Conservation (phyloP, 2,888 invertebrate species). For the Drosophila mercatorum region DNA sequence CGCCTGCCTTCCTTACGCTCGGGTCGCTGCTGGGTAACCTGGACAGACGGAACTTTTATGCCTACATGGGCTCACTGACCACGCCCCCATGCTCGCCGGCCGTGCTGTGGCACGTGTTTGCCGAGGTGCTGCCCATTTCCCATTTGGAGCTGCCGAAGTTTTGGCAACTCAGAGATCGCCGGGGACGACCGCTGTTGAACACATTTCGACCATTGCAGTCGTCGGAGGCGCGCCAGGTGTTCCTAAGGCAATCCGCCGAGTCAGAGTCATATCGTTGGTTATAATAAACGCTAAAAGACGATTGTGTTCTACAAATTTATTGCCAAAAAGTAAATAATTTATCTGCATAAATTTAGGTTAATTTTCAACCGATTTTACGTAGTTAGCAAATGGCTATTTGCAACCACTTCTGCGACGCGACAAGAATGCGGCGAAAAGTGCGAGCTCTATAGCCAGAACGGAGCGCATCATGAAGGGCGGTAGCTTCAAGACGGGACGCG, state of each 20-base stretch:
- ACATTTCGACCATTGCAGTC: slow-evolving; percentile 75
- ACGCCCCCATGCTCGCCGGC: slow-evolving; percentile 90
- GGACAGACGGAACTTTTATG: slow-evolving; percentile 74
- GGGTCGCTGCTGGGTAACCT: slow-evolving; percentile 74
- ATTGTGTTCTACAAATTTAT: slow-evolving; percentile 30
- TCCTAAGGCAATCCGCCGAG: slow-evolving; percentile 83
- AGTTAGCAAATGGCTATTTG: slow-evolving; percentile 20
- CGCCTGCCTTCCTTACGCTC: slow-evolving; percentile 64
- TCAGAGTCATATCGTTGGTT: slow-evolving; percentile 33
- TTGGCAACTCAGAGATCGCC: slow-evolving; percentile 70
- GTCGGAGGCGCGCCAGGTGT: slow-evolving; percentile 66
- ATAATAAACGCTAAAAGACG: slow-evolving; percentile 1
- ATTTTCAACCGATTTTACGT: background rate
- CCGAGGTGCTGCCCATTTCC: slow-evolving; percentile 86
- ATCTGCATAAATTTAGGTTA: slow-evolving; percentile 4
- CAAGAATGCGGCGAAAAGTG: slow-evolving; percentile 52
- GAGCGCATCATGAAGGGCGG: slow-evolving; percentile 33
- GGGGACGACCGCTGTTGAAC: slow-evolving; percentile 54
- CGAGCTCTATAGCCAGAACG: slow-evolving; percentile 51
- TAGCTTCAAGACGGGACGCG: slow-evolving; percentile 25
- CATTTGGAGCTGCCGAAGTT: slow-evolving; percentile 73
- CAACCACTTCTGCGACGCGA: slow-evolving; percentile 27
- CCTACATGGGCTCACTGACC: slow-evolving; percentile 88
- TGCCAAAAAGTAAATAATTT: slow-evolving; percentile 7
- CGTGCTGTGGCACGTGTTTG: slow-evolving; percentile 89